A percentile compares a stretch with the other conserved stretches of the same genome.
Conservation (phyloP, 2,797 vertebrate genomes). For the Dromococcyx pavoninus region DNA sequence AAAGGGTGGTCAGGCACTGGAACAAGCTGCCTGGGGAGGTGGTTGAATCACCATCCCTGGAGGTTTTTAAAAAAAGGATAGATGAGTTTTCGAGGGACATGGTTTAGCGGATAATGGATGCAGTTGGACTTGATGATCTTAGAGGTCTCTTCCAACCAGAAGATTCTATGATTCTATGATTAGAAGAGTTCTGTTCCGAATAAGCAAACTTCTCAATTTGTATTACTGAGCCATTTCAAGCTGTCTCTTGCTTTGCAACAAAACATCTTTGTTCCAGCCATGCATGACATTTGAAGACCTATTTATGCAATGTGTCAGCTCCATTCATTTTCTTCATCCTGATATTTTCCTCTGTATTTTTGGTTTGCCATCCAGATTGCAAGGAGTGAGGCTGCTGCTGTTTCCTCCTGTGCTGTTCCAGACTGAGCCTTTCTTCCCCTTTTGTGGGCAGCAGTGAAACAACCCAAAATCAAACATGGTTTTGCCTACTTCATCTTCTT, state of each 20-base stretch:
- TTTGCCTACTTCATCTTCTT: neutral
- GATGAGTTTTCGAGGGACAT: too few relatives aligned
- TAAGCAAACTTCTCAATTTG: constrained; percentile 55
- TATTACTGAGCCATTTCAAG: constrained; percentile 53
- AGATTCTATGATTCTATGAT: too few relatives aligned
- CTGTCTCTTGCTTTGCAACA: constrained; percentile 56
- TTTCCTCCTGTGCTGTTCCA: neutral
- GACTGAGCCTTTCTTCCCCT: neutral
- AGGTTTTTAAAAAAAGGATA: too few relatives aligned
- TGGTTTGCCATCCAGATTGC: neutral
- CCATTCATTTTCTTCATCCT: constrained; percentile 63
- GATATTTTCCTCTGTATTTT: constrained; percentile 58
- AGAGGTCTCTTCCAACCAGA: too few relatives aligned
- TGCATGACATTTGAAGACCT: constrained; percentile 68
- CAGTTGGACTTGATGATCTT: too few relatives aligned
- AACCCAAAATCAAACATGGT: neutral
- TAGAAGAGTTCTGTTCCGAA: constrained; percentile 57
- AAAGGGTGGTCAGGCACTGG: too few relatives aligned
- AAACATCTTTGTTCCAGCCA: constrained; percentile 62
- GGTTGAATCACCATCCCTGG: too few relatives aligned
- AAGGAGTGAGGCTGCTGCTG: neutral
- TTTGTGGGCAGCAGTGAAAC: neutral
- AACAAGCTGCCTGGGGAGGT: too few relatives aligned
- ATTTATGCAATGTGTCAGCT: constrained; percentile 67
- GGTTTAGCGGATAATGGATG: too few relatives aligned